Base-by-base conservation (phyloP, 2,888 invertebrate genomes). In the Heliconius hortense region DNA sequence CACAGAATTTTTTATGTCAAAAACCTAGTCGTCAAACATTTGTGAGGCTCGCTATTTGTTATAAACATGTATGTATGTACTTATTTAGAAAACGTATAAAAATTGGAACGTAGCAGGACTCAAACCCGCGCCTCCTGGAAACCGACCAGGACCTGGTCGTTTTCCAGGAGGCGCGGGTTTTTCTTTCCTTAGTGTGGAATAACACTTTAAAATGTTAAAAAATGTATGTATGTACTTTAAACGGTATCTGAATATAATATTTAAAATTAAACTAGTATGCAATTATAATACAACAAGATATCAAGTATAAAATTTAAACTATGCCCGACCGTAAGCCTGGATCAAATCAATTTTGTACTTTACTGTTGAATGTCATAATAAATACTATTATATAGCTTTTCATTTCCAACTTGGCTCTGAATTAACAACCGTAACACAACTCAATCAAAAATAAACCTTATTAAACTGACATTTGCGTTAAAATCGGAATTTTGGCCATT, bases 261-360 rank as follows among this genome's bases (percentile, higher is more conserved):
- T n/a, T 43, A 8, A 66, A 28, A 56, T 66, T 59, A 67, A 73
- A 67, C n/a, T 39, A 66, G 66, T 35, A 72, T 39, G 53, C 69
- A 87, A 89, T 88, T 87, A 87, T 82, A 80, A 75, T 78, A 82
- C 80, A 80, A 86, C 82, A 84, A 80, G 83, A 82, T 79, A 80
- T 68, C 48, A 83, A 77, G 80, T 80, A 82, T 85, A 86, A 89
- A 86, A 89, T 89, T 86, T 85, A 84, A 89, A 87, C 86, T 87
- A 90, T 87, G 86, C 86, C 85, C 88, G 86, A 85, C 84, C 84
- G 84, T 86, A 85, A 85, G 82, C 81, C 84, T 85, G 87, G 91
- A 91, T 90, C 89, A 90, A 90, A 92, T 92, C 89, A 90, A 93
- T 91, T 92, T 89, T 90, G 89, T 90, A 90, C 90, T 90, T 91